Percentiles rank a stretch among this genome's conserved stretches.
These are phyloP conservation scores for Zonotrichia leucophrys DNA, from an alignment of 2,113 vertebrate species.

Conservation along the genomic window DNA sequence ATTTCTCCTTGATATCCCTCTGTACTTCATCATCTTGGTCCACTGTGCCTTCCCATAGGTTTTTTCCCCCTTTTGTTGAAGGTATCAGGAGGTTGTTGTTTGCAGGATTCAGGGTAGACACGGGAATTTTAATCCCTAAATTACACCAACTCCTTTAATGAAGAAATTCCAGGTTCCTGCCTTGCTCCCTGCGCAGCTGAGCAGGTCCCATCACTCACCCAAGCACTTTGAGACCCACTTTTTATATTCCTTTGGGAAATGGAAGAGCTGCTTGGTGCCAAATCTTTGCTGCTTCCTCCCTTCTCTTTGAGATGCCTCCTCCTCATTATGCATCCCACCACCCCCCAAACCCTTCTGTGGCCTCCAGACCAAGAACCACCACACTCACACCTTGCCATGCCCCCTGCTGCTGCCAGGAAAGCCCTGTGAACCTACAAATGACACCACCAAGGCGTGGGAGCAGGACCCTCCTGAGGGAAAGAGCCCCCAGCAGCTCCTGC, in stretches of 20 bases:
- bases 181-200: neutral
- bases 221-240: neutral
- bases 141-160: neutral
- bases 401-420: neutral
- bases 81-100: neutral
- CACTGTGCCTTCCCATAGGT: fast-evolving
- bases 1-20: neutral
- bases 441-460: neutral
- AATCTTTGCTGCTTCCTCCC: neutral
- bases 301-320: neutral
- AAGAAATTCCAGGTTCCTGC: neutral
- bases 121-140: neutral
- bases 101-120: neutral
- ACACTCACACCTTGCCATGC: fast-evolving
- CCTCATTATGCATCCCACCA: fast-evolving
- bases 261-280: neutral
- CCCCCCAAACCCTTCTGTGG: neutral
- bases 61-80: neutral
- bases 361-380: neutral
- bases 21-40: neutral
- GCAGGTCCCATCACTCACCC: neutral
- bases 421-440: neutral
- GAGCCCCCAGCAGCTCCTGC: neutral
- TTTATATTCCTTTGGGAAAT: neutral
- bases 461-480: neutral